Base-by-base conservation (phyloP, 2,797 vertebrate species). In the Pangasius sanitwongsei region DNA sequence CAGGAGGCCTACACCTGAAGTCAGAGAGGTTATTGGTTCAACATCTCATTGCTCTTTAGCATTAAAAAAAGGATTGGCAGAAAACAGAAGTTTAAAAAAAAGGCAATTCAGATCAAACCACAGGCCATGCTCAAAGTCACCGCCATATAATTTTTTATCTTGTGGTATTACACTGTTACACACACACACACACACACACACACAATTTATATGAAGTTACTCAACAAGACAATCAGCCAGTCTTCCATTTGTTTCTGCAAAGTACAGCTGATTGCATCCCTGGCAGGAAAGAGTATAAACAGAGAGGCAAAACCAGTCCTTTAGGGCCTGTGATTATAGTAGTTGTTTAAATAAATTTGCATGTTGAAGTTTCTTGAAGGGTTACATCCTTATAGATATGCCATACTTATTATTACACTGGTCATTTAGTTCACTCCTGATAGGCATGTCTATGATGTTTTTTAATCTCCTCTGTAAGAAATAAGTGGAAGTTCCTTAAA, bases 1-100 rank as follows among this genome's bases (percentile, higher is more conserved):
- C 89, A 96, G 95, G 94, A 97, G 94, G 94, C 95, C 94, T 92
- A 93, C 93, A 88, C 93, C 95, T 85, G 97, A 97, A 53, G 96
- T 95, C 95, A 96, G 96, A 96, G 97, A 97, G 95, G 88, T 87
- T 80, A 90, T 78, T 44, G 23, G 50, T 63, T 53, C 25, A 31
- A 31, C 59, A 37, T 41, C 23, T 55, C 77, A 55, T 77, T 41
- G 3, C 34, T 72, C 7, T 41, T 41, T 48, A 74, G 20, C 72
- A 75, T 48, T 75, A 28, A 75, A 75, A 37, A 20, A 41, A 9
- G 34, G 18, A 37, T 41, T 72, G 69, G 69, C 16, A 70, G 48
- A 78, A 78, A 78, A 78, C 28, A 78, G 13, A 78, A 8, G 50
- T 74, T 25, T 2, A 69, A 65, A 18, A 53, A 41, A 70, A 70